Base-by-base conservation (phyloP, 2,888 invertebrate species). In the Dorcus hopei region DNA sequence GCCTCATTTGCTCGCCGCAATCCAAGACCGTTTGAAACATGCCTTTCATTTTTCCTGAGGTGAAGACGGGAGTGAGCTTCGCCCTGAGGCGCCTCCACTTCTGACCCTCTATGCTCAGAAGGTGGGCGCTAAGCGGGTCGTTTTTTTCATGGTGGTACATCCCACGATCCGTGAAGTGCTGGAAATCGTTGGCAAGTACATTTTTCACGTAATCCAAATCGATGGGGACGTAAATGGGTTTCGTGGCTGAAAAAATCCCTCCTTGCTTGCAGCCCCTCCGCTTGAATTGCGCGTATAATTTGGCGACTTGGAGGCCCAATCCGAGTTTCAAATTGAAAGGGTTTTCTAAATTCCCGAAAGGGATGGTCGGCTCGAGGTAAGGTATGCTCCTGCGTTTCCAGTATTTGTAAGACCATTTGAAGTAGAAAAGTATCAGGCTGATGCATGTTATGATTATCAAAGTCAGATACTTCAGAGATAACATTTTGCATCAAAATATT, bases 91-190 rank as follows among this genome's bases (percentile, higher is more conserved):
- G 38, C 66, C 81, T 85, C 89, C 89, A 90, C 11, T 79, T 76
- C 8, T 80, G 74, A 0, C 83, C 84, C 42, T 77, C 77, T 42
- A 82, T 68, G 61, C 81, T 77, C 65, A 87, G 84, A 1, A 88
- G 70, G 68, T 83, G 82, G 0, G 78, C 81, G 0, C 83, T 80
- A 16, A 86, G 61, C 0, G 82, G 83, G 70, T 87, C 85, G 7
- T 14, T 43, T 38, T 9, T 42, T 33, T 52, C 43, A 9, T 52
- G 42, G 3, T 43, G 23, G 23, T 52, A 52, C 2, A 41, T 7
- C 7, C 52, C 52, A 8, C 52, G 23, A n/a, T 52, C 42, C 2
- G 38, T 43, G 26, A 52, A 52, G 4, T 42, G 38, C 38, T 41
- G 42, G 26, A 52, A 42, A 23, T 42, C 52, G 14, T 42, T 19